These are phyloP conservation scores for Grammatotria lemairii DNA, from an alignment of 2,113 vertebrate genomes.

Conservation along the genomic window DNA sequence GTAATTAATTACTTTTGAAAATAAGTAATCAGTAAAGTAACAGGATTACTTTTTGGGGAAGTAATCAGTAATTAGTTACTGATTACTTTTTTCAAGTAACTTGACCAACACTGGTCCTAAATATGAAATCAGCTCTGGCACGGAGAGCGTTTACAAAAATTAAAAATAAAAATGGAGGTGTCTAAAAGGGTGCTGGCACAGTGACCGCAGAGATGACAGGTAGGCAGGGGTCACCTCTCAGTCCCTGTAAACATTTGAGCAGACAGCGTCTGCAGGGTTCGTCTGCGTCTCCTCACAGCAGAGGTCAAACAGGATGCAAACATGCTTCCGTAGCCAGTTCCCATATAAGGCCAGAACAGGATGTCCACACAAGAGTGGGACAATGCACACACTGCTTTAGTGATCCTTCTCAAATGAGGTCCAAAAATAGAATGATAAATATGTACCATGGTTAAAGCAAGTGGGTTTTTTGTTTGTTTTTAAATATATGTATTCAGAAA, in stretches of 20 bases:
- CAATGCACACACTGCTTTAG: background rate
- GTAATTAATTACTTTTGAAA: too few species aligned
- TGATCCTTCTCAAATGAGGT: constrained; percentile 31
- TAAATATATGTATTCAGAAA: background rate
- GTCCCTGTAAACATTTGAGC: background rate
- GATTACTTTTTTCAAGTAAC: too few species aligned
- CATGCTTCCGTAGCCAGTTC: constrained; percentile 1
- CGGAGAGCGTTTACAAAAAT: background rate
- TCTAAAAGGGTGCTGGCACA: background rate
- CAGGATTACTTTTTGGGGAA: too few species aligned
- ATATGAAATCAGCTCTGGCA: background rate
- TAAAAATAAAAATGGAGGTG: background rate
- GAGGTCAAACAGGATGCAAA: constrained; percentile 37
- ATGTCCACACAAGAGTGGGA: background rate
- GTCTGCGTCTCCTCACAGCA: background rate
- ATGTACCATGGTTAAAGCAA: background rate
- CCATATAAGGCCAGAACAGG: constrained; percentile 19
- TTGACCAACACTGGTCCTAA: background rate
- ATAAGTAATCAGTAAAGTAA: too few species aligned
- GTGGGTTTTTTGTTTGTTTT: background rate
- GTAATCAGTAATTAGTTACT: too few species aligned
- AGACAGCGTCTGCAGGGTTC: constrained; percentile 15
- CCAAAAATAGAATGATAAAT: constrained; percentile 6
- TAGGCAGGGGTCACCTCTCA: background rate
- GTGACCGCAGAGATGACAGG: background rate